Conservation (phyloP, 2,113 vertebrate species). For the Varanus komodoensis region DNA sequence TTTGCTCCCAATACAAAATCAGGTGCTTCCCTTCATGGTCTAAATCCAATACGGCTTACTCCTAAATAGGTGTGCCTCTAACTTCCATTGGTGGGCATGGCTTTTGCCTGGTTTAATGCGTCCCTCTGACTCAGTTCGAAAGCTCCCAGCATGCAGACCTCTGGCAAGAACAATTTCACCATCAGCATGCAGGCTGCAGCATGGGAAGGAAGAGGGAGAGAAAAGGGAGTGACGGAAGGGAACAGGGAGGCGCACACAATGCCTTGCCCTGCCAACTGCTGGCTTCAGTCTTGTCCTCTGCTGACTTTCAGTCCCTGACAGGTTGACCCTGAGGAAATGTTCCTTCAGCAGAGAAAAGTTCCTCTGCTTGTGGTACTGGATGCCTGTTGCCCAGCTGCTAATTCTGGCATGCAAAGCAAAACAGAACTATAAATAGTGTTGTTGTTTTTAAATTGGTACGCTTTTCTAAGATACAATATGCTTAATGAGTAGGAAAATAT, state of each 20-base stretch:
- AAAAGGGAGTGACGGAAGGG: too few relatives aligned
- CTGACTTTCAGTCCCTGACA: too few relatives aligned
- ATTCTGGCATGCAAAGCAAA: background rate
- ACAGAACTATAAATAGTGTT: background rate
- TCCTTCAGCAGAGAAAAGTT: too few relatives aligned
- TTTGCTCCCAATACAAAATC: background rate
- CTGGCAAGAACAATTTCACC: too few relatives aligned
- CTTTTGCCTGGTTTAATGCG: background rate
- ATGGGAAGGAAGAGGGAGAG: too few relatives aligned
- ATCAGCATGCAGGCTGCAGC: too few relatives aligned
- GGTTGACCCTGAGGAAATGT: too few relatives aligned
- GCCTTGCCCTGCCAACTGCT: too few relatives aligned
- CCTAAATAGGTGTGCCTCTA: background rate
- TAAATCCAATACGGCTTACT: background rate
- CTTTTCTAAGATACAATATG: fast-evolving
- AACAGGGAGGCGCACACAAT: too few relatives aligned
- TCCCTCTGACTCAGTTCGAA: too few relatives aligned
- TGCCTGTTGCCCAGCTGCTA: background rate
- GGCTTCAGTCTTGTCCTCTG: too few relatives aligned
- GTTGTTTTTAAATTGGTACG: background rate
- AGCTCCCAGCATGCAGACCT: too few relatives aligned
- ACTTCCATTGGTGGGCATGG: background rate
- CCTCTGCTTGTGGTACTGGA: background rate
- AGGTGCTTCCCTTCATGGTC: background rate
- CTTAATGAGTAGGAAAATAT: background rate